These are phyloP conservation scores for Hecatera dysodea DNA, from an alignment of 2,888 invertebrate species.

Conservation along the genomic window DNA sequence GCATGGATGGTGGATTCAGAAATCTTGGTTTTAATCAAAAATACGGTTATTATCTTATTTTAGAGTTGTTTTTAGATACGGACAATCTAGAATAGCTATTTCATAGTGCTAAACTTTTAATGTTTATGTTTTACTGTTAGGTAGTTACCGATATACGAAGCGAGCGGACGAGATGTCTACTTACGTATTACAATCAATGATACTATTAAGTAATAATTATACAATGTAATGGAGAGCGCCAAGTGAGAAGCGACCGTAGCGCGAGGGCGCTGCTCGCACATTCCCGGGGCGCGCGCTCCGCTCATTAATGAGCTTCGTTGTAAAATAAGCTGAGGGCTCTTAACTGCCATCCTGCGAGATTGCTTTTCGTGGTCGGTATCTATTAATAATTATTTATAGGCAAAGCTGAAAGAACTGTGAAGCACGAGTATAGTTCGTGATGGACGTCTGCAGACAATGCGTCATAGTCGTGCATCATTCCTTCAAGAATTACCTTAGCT, in stretches of 20 bases:
- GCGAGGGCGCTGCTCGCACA: conserved; percentile 71
- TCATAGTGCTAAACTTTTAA: conserved; percentile 51
- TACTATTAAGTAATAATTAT: conserved; percentile 85
- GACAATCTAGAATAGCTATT: conserved; percentile 44
- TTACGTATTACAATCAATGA: conserved; percentile 74
- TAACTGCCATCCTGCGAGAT: conserved; percentile 87
- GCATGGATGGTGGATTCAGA: background rate
- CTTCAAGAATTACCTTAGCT: conserved; percentile 66
- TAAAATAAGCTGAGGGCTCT: conserved; percentile 87
- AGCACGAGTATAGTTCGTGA: conserved; percentile 75
- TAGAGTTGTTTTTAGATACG: conserved; percentile 39
- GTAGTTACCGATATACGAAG: conserved; percentile 53
- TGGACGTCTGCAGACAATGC: conserved; percentile 76
- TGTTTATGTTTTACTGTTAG: conserved; percentile 59
- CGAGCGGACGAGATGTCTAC: conserved; percentile 62
- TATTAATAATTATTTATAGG: conserved; percentile 89
- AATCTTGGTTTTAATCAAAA: background rate
- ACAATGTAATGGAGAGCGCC: conserved; percentile 77
- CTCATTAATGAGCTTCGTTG: conserved; percentile 88
- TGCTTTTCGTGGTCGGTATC: conserved; percentile 88
- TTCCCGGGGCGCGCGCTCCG: conserved; percentile 67
- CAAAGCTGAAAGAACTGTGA: conserved; percentile 81
- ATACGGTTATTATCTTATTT: conserved; percentile 16
- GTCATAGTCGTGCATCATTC: conserved; percentile 78
- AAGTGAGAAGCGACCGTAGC: conserved; percentile 75